Percentiles rank a stretch among this genome's conserved stretches.
These are phyloP conservation scores for Dexiosoma caninum DNA, from an alignment of 2,888 invertebrate genomes.

Conservation along the genomic window DNA sequence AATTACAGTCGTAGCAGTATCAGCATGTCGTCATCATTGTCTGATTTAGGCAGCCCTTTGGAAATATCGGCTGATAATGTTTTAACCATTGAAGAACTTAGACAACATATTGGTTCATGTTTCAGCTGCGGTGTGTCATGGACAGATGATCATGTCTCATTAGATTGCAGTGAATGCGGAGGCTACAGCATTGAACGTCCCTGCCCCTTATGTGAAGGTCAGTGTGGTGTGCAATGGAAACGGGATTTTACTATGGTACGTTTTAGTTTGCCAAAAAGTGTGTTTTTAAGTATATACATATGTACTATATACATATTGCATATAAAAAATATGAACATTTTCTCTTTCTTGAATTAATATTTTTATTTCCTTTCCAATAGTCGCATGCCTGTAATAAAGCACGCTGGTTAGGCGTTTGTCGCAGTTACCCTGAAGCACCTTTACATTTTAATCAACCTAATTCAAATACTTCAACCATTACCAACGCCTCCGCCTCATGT, in stretches of 20 bases:
- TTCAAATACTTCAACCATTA: constrained; percentile 63
- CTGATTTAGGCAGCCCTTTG: constrained; percentile 76
- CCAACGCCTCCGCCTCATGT: constrained; percentile 66
- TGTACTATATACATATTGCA: neutral
- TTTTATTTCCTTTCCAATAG: constrained; percentile 76
- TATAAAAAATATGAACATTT: neutral
- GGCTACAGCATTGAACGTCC: constrained; percentile 87
- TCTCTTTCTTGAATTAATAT: neutral
- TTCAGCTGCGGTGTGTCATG: constrained; percentile 89
- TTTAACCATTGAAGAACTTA: constrained; percentile 84
- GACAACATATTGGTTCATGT: constrained; percentile 85
- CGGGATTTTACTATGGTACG: constrained; percentile 87
- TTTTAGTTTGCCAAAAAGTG: constrained; percentile 48
- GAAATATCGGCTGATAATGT: constrained; percentile 79
- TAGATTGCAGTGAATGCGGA: constrained; percentile 89
- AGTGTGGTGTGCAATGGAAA: constrained; percentile 85
- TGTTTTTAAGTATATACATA: too few species aligned
- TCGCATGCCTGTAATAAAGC: constrained; percentile 85
- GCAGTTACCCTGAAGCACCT: constrained; percentile 77
- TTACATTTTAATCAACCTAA: constrained; percentile 67
- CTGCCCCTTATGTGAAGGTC: constrained; percentile 86
- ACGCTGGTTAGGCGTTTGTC: constrained; percentile 85
- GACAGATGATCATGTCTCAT: constrained; percentile 86
- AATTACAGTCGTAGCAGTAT: constrained; percentile 76
- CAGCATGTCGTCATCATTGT: constrained; percentile 77